Conservation (phyloP, 92 coral and sea anemone genomes). For the Heliopora coerulea region DNA sequence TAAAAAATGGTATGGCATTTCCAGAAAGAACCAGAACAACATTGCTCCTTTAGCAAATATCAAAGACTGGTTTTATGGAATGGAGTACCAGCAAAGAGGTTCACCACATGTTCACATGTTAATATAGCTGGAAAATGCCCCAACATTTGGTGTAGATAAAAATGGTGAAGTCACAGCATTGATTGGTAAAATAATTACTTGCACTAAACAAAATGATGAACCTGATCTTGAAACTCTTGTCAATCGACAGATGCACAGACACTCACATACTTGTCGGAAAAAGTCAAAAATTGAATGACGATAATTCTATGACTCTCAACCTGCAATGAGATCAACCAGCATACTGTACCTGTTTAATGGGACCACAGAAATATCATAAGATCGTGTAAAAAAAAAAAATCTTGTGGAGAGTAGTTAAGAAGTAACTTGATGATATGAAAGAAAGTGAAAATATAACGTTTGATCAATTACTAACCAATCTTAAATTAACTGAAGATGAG, state of each 20-base stretch:
- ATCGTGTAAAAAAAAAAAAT: constrained; percentile 36
- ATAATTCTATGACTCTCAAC: no score
- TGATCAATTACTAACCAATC: constrained; percentile 39
- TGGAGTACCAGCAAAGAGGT: no score
- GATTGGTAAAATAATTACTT: neutral
- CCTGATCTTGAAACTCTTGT: no score
- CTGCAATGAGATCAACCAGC: neutral
- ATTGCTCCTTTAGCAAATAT: no score
- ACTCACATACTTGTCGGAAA: neutral
- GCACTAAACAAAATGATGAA: neutral
- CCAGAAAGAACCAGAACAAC: no score
- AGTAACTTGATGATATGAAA: constrained; percentile 48
- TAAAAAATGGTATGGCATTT: no score
- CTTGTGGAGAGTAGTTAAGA: constrained; percentile 38
- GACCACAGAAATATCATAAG: constrained; percentile 47
- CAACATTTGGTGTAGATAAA: neutral
- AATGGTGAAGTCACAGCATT: constrained; percentile 9
- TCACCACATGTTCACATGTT: constrained; percentile 43
- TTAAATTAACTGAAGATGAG: constrained; percentile 43
- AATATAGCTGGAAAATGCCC: constrained; percentile 47
- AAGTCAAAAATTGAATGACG: neutral
- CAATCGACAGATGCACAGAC: constrained; percentile 8
- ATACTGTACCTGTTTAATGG: constrained; percentile 51
- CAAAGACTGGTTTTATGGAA: no score
- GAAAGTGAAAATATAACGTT: constrained; percentile 55